These are phyloP conservation scores for Xestobium rufovillosum DNA, from an alignment of 2,888 invertebrate species.

Conservation along the genomic window DNA sequence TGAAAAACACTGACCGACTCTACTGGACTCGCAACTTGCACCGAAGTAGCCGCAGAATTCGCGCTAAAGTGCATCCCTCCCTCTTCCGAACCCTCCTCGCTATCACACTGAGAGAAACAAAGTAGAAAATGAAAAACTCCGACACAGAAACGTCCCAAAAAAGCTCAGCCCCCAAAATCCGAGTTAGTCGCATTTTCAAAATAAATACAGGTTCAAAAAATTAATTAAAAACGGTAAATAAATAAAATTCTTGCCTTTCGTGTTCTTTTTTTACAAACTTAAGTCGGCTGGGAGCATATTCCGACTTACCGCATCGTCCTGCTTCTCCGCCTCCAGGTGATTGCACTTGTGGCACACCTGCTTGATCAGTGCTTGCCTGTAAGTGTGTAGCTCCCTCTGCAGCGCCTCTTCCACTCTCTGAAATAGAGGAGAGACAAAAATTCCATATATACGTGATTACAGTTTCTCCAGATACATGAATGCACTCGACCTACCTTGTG, in stretches of 20 bases:
- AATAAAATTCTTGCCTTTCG: no score
- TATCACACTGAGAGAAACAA: slow-evolving; percentile 22
- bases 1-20: no score
- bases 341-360: slow-evolving; percentile 60
- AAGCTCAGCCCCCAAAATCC: not conserved
- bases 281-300: no score
- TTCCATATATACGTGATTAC: not conserved
- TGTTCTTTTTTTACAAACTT: no score
- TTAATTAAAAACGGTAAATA: no score
- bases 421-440: slow-evolving; percentile 21
- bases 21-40: no score
- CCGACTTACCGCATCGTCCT: slow-evolving; percentile 54
- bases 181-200: no score
- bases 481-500: slow-evolving; percentile 55
- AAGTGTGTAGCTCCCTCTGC: slow-evolving; percentile 68
- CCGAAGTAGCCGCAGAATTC: no score
- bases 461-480: not conserved
- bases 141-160: slow-evolving; percentile 13
- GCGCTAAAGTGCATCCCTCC: no score
- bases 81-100: slow-evolving; percentile 23
- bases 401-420: slow-evolving; percentile 73
- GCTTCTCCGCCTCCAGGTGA: slow-evolving; percentile 45
- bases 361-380: slow-evolving; percentile 64
- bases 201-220: no score
- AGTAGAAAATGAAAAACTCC: slow-evolving; percentile 13